Evolutionary conservation across 2,113 vertebrate genomes (phyloP), one percentile per base, ranked within the genome.

Genomic region (Crotophaga sulcirostris): DNA sequence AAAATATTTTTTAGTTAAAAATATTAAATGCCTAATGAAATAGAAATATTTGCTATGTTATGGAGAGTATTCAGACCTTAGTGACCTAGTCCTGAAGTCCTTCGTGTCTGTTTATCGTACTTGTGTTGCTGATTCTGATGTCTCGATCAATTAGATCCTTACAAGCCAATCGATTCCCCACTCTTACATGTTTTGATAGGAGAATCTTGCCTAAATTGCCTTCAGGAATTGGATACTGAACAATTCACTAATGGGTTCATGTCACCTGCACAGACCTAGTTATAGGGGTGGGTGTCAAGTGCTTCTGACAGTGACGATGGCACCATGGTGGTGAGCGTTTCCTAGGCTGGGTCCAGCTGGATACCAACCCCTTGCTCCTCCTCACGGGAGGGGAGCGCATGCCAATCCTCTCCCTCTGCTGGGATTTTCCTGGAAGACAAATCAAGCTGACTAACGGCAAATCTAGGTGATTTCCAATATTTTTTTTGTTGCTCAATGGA

Each of bases 291-390:
- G 26, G 23, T 8, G 80, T 17, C 10, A 14, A 18, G 24, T 5
- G 52, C 52, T 45, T 16, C 34, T 36, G 62, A 17, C 1, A 2
- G 21, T 52, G 25, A 31, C 10, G 49, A 16, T 2, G 34, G 68
- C 16, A 8, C 47, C 1, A 0, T 44, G 55, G 31, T 1, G 5
- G 45, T 16, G 34, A 55, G 23, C 40, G 4, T 40, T 8, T 24
- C 60, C 38, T 6, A 11, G n/a, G 3, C 47, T 23, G 40, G n/a
- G 29, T 54, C 67, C 47, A 17, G 31, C 60, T 24, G 45, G 1
- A 0, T 9, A 7, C 31, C 3, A 7, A 26, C 1, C 2, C 24
- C 52, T 26, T 6, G 11, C 18, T 17, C 16, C 23, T 60, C 38
- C 34, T 16, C 3, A 2, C 3, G 1, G 45, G 11, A 23, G 45